Base-by-base conservation (phyloP, 2,888 invertebrate genomes). In the Parnassius smintheus region DNA sequence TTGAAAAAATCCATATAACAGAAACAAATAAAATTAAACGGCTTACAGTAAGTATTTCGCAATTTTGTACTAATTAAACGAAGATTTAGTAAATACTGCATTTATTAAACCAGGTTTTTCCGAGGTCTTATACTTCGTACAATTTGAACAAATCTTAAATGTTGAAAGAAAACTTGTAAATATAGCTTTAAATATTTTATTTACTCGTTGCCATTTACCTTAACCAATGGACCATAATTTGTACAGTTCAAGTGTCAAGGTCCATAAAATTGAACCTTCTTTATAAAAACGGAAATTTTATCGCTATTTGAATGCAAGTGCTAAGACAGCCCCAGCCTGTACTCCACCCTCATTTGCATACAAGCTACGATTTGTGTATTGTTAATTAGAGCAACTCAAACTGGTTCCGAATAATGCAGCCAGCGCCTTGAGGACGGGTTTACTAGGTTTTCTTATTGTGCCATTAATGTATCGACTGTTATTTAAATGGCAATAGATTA, bases 281-380 rank as follows among this genome's bases (percentile, higher is more conserved):
- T 69, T 74, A 77, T 76, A 80, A 35, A 77, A 81, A 75, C 74
- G 70, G 72, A 73, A 9, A 72, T 74, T 68, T 74, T 75, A 80
- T 75, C 77, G 68, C 68, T 70, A 68, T 70, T 71, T 76, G 74
- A 76, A 77, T 77, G 75, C 70, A 66, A 66, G 70, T 78, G 75
- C 69, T 65, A 70, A 69, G 65, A 61, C 68, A 68, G 64, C 51
- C 52, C 48, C 70, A 71, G 76, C 67, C 77, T 72, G 73, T 65
- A 75, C 77, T 72, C 71, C 73, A 74, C 69, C 70, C 80, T 87
- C 87, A 88, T 91, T 89, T 89, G 84, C 90, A 91, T 91, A 89
- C 90, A 91, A 87, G 90, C 85, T 88, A 85, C 91, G 91, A 91
- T 90, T 91, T 91, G 91, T 91, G 91, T 89, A 87, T 90, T 86